Conservation (phyloP, 2,888 invertebrate species). For the Psylliodes chrysocephalus region DNA sequence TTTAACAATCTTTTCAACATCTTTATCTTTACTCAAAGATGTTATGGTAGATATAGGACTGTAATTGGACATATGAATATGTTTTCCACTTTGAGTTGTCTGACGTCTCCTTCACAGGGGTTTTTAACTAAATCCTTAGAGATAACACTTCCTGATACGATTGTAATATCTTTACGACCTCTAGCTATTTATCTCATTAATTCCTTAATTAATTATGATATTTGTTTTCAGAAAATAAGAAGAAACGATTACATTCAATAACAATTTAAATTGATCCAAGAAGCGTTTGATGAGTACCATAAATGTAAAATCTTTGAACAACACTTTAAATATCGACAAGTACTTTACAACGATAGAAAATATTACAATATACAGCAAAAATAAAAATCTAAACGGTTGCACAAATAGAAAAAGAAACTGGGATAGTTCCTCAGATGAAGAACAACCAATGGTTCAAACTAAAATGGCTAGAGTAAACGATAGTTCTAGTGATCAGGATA, state of each 20-base stretch:
- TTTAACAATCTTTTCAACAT: no score
- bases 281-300: neutral
- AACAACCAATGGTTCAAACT: neutral
- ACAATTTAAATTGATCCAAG: neutral
- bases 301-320: neutral
- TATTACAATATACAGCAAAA: neutral
- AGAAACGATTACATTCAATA: neutral
- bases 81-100: no score
- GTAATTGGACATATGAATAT: no score
- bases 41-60: no score
- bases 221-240: neutral
- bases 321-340: neutral
- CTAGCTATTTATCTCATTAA: no score
- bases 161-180: no score
- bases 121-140: no score
- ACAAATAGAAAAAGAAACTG: neutral
- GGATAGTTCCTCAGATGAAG: neutral
- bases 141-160: no score
- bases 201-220: neutral
- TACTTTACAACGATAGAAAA: neutral
- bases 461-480: neutral
- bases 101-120: no score
- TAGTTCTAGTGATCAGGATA: no score
- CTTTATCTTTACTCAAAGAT: no score
- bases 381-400: neutral